phyloP scores from a whole-genome alignment of 2,113 vertebrate genomes.

The Caloenas nicobarica region DNA sequence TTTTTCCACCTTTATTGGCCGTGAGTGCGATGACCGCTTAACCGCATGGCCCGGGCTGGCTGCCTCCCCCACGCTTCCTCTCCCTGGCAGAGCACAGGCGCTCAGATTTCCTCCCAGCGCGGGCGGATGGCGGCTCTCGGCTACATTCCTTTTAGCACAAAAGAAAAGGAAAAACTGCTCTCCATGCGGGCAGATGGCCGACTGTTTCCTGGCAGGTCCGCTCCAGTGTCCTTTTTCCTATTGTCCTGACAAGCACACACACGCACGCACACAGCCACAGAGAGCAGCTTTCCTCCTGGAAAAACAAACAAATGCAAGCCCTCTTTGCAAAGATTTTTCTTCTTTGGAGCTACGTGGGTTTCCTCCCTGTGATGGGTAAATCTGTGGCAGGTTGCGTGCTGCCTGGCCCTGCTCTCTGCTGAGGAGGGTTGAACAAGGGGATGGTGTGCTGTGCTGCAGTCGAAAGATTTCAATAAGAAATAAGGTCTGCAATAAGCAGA shows the following conservation, averaged over 20 bases:
- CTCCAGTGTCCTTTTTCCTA: conserved; percentile 19
- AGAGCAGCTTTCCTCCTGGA: not conserved
- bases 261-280: not conserved
- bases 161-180: conserved; percentile 30
- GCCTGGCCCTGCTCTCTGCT: not conserved
- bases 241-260: conserved; percentile 30
- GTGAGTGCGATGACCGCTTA: conserved; percentile 23
- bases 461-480: not conserved
- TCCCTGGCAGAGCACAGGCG: not conserved
- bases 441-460: rapidly evolving
- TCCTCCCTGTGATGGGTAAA: not conserved
- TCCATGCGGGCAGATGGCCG: not conserved
- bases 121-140: conserved; percentile 25
- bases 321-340: not conserved
- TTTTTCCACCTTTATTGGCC: conserved; percentile 17
- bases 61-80: conserved; percentile 57
- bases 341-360: not conserved
- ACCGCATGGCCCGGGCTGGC: not conserved
- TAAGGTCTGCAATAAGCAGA: not conserved
- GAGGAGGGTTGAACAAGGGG: not conserved
- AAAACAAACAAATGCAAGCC: conserved; percentile 21
- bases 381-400: not conserved
- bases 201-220: conserved; percentile 44
- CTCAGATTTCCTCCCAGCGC: conserved; percentile 61
- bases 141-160: conserved; percentile 31